Evolutionary conservation across 2,113 vertebrate species (phyloP).

Genomic region (Tinamus guttatus): DNA sequence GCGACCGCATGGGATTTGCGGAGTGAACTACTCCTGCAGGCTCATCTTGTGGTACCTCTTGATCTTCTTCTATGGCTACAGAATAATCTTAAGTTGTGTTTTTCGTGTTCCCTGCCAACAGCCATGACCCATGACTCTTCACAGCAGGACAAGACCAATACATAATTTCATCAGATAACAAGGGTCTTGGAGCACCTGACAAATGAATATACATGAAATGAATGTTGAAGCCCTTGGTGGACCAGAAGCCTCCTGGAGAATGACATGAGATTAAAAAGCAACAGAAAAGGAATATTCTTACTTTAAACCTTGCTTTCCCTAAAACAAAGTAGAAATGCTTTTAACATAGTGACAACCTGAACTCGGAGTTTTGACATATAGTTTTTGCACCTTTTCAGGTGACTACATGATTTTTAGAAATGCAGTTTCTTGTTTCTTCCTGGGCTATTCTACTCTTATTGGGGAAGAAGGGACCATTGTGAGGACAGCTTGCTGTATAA

Average conservation of each 20-base stretch:
- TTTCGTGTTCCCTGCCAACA: neutral
- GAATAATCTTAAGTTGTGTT: neutral
- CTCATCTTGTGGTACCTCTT: neutral
- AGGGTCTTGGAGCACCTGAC: neutral
- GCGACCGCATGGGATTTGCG: neutral
- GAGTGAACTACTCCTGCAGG: neutral
- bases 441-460: neutral
- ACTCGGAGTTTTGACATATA: neutral
- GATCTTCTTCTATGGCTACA: neutral
- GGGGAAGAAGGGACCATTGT: neutral
- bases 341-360: neutral
- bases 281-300: neutral
- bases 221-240: neutral
- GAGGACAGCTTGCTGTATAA: neutral
- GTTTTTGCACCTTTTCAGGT: neutral
- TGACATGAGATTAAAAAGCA: neutral
- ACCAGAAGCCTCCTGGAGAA: neutral
- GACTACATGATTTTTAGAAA: neutral
- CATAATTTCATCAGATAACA: neutral
- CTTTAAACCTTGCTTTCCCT: neutral
- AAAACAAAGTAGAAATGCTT: neutral
- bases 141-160: neutral
- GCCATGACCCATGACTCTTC: accelerated
- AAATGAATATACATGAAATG: neutral
- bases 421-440: neutral